Evolutionary conservation across 2,113 vertebrate species (phyloP).

Genomic region (Seriola quinqueradiata): DNA sequence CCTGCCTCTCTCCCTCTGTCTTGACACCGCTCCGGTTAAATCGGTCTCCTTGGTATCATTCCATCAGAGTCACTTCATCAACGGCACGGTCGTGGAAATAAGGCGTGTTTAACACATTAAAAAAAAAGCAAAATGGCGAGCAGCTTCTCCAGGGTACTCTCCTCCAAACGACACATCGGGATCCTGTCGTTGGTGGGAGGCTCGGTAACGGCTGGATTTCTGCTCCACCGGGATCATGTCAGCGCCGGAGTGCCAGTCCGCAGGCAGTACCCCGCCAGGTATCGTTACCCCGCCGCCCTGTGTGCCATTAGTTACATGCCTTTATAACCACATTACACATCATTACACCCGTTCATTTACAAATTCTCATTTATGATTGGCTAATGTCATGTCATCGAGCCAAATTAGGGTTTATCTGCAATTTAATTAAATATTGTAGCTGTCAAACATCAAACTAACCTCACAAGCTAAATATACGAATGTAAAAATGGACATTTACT

Average conservation of each 20-base stretch:
- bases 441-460: not conserved
- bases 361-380: not conserved
- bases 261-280: constrained; percentile 94
- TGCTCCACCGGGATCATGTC: constrained; percentile 88
- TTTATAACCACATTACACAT: not conserved
- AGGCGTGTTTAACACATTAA: not conserved
- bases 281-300: not conserved
- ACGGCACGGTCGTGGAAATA: not conserved
- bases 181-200: constrained; percentile 91
- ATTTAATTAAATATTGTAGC: too few relatives aligned
- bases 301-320: not conserved
- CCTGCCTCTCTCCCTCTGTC: fast-evolving
- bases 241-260: constrained; percentile 84
- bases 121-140: constrained; percentile 85
- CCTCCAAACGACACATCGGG: constrained; percentile 84
- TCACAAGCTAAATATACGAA: not conserved
- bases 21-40: constrained; percentile 33
- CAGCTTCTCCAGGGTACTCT: constrained; percentile 89
- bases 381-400: too few relatives aligned
- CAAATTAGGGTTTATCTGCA: not conserved
- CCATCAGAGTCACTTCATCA: constrained; percentile 55
- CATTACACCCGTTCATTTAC: not conserved
- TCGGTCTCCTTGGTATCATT: not conserved
- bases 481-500: too few relatives aligned
- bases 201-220: constrained; percentile 88